Base-by-base conservation (phyloP, 2,797 vertebrate species). In the Acestrorhynchus altus region DNA sequence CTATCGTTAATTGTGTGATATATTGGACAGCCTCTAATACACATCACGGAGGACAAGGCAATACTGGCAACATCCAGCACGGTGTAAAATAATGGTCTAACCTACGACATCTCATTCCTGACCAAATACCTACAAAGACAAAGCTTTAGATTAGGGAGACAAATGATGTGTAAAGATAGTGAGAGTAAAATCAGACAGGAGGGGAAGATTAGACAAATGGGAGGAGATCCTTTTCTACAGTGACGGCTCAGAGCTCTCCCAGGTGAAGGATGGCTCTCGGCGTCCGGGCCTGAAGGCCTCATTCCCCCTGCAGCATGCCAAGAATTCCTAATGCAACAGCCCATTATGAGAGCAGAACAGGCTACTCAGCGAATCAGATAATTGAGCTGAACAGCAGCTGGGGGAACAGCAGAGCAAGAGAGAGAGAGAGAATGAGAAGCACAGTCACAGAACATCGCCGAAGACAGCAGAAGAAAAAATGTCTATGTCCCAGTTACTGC, bases 341-440 rank as follows among this genome's bases (percentile, higher is more conserved):
- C 76, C 54, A 77, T 80, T 84, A 78, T 66, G 61, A 78, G 56
- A 74, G 51, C n/a, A 61, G 77, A 80, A 78, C 51, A 70, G 80
- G 77, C 65, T 81, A 75, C 84, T 81, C 79, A 79, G 81, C 77
- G 31, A 79, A 79, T 83, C 73, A 67, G 59, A 79, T 79, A 70
- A 83, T 83, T 70, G 70, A 83, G 74, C 63, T 68, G 72, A 73
- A 73, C 74, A 77, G 74, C 74, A 81, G 63, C 79, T 73, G 54
- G 46, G 31, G 61, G 42, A 46, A 13, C 63, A 76, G 70, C 54
- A 64, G 59, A 44, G 31, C 6, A 2, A 24, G 44, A 68, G 26
- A 42, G 47, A 61, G n/a, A 60, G 64, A 8, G 18, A 64, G 39
- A 71, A n/a, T 59, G 40, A 63, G 56, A 31, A 76, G 26, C 44